A percentile compares a stretch with the other conserved stretches of the same genome.
Evolutionary conservation across 2,113 vertebrate species (phyloP).

Genomic region (Cranoglanis bouderius): DNA sequence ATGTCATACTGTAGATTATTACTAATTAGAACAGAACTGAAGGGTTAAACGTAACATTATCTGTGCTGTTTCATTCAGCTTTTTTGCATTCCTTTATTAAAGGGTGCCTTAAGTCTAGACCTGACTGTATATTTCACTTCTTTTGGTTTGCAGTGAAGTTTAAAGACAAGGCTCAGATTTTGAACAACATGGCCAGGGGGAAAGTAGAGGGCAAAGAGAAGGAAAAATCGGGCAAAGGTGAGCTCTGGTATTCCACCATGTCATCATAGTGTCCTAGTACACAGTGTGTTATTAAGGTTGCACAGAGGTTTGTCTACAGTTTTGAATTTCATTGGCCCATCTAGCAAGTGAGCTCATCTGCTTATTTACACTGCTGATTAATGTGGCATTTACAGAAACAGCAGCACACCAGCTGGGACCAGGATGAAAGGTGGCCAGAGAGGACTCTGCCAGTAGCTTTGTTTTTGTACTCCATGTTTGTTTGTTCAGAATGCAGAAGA

Average conservation of each 20-base stretch:
- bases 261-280: slow-evolving; percentile 27
- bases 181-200: slow-evolving; percentile 77
- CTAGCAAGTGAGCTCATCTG: slow-evolving; percentile 39
- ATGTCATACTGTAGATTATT: background rate
- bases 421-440: slow-evolving; percentile 33
- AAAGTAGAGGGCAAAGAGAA: slow-evolving; percentile 70
- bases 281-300: slow-evolving; percentile 24
- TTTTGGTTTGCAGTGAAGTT: slow-evolving; percentile 80
- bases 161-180: slow-evolving; percentile 80
- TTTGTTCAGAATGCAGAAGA: slow-evolving; percentile 45
- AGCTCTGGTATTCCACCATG: slow-evolving; percentile 54
- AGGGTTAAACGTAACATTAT: slow-evolving; percentile 16
- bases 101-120: slow-evolving; percentile 39
- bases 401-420: slow-evolving; percentile 42
- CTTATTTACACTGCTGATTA: slow-evolving; percentile 43
- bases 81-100: slow-evolving; percentile 12
- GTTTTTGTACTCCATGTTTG: slow-evolving; percentile 1
- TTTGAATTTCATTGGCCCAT: slow-evolving; percentile 23
- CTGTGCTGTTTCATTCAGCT: slow-evolving; percentile 32
- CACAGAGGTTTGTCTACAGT: slow-evolving; percentile 42
- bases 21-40: background rate
- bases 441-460: slow-evolving; percentile 33
- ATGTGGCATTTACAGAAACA: slow-evolving; percentile 32
- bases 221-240: slow-evolving; percentile 77
- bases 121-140: slow-evolving; percentile 57